phyloP scores from a whole-genome alignment of 2,797 vertebrate species.

The Macropus fuliginosus region DNA sequence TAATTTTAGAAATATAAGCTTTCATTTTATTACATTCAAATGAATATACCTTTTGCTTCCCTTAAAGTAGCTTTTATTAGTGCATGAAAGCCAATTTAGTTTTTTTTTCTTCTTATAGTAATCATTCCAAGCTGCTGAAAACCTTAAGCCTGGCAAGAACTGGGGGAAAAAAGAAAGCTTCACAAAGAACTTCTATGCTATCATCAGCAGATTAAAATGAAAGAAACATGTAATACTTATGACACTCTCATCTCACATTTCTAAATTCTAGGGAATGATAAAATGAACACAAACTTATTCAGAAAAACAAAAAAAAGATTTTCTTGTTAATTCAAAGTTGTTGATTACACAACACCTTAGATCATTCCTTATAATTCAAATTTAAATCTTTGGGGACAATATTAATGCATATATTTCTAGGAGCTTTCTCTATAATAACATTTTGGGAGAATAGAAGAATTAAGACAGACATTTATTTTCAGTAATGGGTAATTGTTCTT shows the following conservation, averaged over 20 bases:
- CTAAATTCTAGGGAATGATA: slow-evolving; percentile 51
- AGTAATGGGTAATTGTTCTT: slow-evolving; percentile 30
- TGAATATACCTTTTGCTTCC: not conserved
- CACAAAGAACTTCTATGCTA: not conserved
- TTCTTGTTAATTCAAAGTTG: slow-evolving; percentile 51
- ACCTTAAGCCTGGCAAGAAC: slow-evolving; percentile 34
- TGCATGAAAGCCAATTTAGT: slow-evolving; percentile 38
- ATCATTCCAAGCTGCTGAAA: slow-evolving; percentile 39
- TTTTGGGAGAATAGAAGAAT: slow-evolving; percentile 3
- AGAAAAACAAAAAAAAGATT: slow-evolving; percentile 2
- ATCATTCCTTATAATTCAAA: slow-evolving; percentile 22
- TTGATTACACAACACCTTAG: slow-evolving; percentile 21
- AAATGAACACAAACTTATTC: slow-evolving; percentile 41
- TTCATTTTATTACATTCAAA: slow-evolving; percentile 29
- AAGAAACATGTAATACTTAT: slow-evolving; percentile 6
- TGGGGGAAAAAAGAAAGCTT: not conserved
- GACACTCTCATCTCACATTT: not conserved
- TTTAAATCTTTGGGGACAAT: slow-evolving; percentile 14
- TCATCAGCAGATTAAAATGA: not conserved
- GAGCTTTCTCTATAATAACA: not conserved
- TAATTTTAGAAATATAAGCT: not conserved
- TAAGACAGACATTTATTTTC: slow-evolving; percentile 25
- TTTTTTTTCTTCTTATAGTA: slow-evolving; percentile 18
- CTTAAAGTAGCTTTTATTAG: slow-evolving; percentile 53
- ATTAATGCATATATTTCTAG: slow-evolving; percentile 42